Percentiles rank a stretch among this genome's conserved stretches.
Conservation (phyloP, 2,113 vertebrate genomes). For the Calidris pugnax region DNA sequence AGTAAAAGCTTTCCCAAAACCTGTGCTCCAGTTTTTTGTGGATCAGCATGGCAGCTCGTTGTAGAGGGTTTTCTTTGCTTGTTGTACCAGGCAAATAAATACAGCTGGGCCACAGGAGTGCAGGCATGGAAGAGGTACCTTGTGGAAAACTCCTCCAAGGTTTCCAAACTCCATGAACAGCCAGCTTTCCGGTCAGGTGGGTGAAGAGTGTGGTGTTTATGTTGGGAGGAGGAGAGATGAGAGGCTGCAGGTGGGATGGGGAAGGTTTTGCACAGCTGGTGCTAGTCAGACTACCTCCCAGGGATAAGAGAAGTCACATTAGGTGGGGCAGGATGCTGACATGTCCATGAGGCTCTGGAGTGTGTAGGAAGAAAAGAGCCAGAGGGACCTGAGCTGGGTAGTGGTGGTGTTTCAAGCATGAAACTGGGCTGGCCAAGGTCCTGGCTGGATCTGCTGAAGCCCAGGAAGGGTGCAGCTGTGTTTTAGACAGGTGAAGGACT, state of each 20-base stretch:
- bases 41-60: background rate
- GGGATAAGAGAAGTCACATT: accelerated
- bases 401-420: accelerated
- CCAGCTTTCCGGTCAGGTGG: background rate
- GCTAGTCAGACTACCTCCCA: background rate
- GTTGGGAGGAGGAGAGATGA: background rate
- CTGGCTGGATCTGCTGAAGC: background rate
- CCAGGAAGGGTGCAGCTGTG: background rate
- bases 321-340: background rate
- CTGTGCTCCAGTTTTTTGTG: accelerated
- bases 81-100: background rate
- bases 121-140: accelerated
- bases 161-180: accelerated
- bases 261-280: background rate
- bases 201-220: accelerated
- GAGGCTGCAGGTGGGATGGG: accelerated
- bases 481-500: background rate
- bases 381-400: background rate
- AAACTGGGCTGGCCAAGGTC: background rate
- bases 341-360: accelerated
- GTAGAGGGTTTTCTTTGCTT: background rate
- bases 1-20: background rate
- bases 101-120: accelerated
- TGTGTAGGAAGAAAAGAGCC: background rate
- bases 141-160: background rate